Conservation (phyloP, 2,888 invertebrate species). For the Caenorhabditis zanzibari region DNA sequence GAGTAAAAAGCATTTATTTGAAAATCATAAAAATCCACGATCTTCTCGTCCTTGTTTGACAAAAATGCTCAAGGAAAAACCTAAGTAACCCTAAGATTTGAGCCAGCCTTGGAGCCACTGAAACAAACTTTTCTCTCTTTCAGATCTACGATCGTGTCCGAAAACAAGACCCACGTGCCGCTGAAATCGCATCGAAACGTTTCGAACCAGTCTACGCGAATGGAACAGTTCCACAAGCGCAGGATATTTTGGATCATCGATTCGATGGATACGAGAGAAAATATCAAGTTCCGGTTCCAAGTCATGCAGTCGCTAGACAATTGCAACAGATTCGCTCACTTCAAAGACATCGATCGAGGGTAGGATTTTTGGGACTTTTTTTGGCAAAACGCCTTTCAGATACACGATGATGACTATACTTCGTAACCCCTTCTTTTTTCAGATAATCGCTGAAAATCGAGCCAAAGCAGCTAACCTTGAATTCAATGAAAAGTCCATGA, state of each 20-base stretch:
- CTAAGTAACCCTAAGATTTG: no score
- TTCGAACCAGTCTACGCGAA: slow-evolving; percentile 57
- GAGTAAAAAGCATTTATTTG: no score
- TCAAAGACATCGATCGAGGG: slow-evolving; percentile 35
- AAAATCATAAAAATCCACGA: no score
- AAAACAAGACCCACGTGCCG: slow-evolving; percentile 52
- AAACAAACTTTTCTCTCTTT: no score
- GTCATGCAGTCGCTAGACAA: slow-evolving; percentile 13
- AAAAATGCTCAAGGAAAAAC: no score
- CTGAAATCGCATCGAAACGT: slow-evolving; percentile 61
- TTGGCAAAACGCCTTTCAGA: no score
- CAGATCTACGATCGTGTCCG: slow-evolving; percentile 59
- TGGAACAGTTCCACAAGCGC: slow-evolving; percentile 34
- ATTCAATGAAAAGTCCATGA: no score
- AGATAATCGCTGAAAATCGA: not conserved
- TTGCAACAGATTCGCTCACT: slow-evolving; percentile 49
- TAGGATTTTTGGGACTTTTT: not conserved
- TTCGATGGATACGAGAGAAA: slow-evolving; percentile 57
- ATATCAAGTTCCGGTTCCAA: slow-evolving; percentile 37
- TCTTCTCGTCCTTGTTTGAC: no score
- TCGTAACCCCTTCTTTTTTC: not conserved
- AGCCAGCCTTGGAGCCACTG: no score
- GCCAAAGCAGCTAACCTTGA: no score
- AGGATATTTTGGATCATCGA: slow-evolving; percentile 42
- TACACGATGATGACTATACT: no score